phyloP scores from a whole-genome alignment of 2,888 invertebrate genomes.

The Slavum lentiscoides region DNA sequence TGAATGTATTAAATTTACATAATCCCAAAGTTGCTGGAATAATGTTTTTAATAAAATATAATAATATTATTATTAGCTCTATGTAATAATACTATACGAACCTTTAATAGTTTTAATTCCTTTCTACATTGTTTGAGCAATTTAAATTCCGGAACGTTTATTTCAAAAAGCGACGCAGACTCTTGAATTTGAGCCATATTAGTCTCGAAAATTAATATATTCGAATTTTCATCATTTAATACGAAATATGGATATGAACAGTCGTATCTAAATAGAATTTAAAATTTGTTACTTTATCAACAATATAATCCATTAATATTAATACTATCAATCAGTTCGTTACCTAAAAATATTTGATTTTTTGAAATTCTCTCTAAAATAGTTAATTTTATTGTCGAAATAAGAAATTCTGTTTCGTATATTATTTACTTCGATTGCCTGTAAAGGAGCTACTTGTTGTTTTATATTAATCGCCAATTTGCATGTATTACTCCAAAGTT shows the following conservation, averaged over 20 bases:
- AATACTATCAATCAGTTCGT: background rate
- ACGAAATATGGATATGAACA: constrained; percentile 75
- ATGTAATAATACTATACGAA: constrained; percentile 58
- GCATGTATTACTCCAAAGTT: constrained; percentile 93
- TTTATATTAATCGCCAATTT: constrained; percentile 88
- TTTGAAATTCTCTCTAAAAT: constrained; percentile 87
- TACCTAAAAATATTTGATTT: constrained; percentile 60
- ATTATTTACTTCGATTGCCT: constrained; percentile 89
- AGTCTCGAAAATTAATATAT: constrained; percentile 77
- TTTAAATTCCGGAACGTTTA: constrained; percentile 92
- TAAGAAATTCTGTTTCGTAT: constrained; percentile 83
- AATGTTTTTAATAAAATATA: background rate
- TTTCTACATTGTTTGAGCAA: constrained; percentile 87
- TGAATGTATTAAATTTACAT: constrained; percentile 84
- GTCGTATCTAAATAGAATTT: constrained; percentile 66
- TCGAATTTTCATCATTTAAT: constrained; percentile 76
- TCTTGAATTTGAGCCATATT: constrained; percentile 85
- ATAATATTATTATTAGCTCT: background rate
- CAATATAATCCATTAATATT: too few species aligned
- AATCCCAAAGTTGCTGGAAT: constrained; percentile 90
- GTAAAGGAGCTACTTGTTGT: constrained; percentile 91
- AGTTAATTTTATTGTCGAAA: constrained; percentile 81
- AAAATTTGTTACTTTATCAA: background rate
- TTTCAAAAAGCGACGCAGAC: constrained; percentile 92
- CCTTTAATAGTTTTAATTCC: constrained; percentile 85